Evolutionary conservation across 2,888 invertebrate species (phyloP), one percentile per base, ranked within the genome.

Genomic region (Rugalucina vietnamica): DNA sequence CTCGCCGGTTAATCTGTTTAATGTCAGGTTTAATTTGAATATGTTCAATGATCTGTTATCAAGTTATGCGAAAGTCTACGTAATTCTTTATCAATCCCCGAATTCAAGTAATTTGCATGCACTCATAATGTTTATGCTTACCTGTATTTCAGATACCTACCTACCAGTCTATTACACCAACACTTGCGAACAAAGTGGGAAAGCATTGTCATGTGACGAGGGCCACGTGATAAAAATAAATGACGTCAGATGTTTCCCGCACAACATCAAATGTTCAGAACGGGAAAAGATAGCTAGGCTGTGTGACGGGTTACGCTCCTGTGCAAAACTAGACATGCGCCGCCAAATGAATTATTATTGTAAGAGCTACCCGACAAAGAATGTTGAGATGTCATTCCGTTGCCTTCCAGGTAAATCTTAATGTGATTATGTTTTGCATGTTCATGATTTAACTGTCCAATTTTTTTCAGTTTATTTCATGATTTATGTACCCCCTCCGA

Each of bases 291-390:
- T 90, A 0, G 60, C 86, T 0, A 72, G 84, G 43, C 81, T 90
- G 14, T 90, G 90, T 78, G 84, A 90, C 72, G 89, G 90, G 21
- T 75, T 89, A 39, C 82, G 80, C 12, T 88, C 89, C 3, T 90
- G 90, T 75, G 79, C 83, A 18, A 87, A 81, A 34, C 74, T 90
- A 18, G 90, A 88, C 18, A 72, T 90, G 8, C 81, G 86, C 50
- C 84, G 87, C 10, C 90, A 89, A 75, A 74, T 90, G n/a, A 77
- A 82, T 60, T 77, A 82, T 1, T 85, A 89, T 37, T 90, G 90
- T 75, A 81, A 86, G 36, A 78, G 83, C 34, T 86, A 84, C 39
- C 84, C 88, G 0, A 54, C 65, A 2, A 80, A 85, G 78, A 81
- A 84, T 12, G 87, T 89, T 12, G 39, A 80, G n/a, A 88, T 88